Base-by-base conservation (phyloP, 2,113 vertebrate species). In the Urocynchramus pylzowi region DNA sequence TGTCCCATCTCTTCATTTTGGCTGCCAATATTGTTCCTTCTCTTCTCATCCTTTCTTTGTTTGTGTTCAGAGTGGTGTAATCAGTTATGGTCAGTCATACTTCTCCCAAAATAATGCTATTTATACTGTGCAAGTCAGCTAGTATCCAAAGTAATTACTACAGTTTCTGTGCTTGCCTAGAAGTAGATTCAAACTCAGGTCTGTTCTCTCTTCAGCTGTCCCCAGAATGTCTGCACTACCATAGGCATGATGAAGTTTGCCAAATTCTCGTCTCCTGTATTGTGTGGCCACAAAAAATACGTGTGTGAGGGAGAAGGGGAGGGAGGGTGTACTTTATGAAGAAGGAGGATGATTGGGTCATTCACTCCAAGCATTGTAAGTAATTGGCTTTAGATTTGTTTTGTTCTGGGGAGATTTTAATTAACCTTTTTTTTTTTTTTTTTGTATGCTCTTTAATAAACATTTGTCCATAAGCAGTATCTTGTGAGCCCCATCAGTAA, bases 391-490 rank as follows among this genome's bases (percentile, higher is more conserved):
- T 63, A 80, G 71, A 91, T 94, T 95, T 94, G 74, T 96, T 94
- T 95, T 96, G 89, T 96, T 93, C 92, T 91, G 56, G 59, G 87
- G 81, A 94, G 84, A 85, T 85, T 95, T 95, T 97, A 96, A 97
- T 97, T 89, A 90, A 80, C 57, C 6, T 57, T 85, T 87, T 87
- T 93, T 94, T 87, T 67, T 67, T 9, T 89, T 90, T 93, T 94
- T 85, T 61, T 5, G 54, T 67, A 88, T 87, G 77, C 84, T 83
- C 61, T 83, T 97, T 97, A 96, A 93, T 95, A 89, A 97, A 92
- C 92, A 89, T 93, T 95, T 87, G 88, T 96, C 94, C 81, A 85
- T 92, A 89, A 96, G 84, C 21, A 8, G 37, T 89, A 91, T 90
- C 74, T 89, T 96, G 89, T 95, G 89, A 93, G 94, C 84, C 47